Base-by-base conservation (phyloP, 2,113 vertebrate species). In the Petrocephalus zakoni region DNA sequence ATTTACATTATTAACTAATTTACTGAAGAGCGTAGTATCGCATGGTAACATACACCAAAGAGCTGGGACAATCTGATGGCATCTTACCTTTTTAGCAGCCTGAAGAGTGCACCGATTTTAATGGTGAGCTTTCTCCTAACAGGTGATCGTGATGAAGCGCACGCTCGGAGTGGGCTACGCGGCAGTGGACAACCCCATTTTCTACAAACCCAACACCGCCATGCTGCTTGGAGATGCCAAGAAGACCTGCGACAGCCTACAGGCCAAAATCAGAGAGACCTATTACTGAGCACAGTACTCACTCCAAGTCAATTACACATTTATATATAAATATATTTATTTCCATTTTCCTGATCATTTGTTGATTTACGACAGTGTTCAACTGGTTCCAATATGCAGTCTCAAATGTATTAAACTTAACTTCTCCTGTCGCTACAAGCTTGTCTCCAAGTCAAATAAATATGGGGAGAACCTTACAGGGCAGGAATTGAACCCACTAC, bases 81-180 rank as follows among this genome's bases (percentile, higher is more conserved):
- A 15, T 64, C 58, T 11, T 68, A 86, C 29, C 58, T 22, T 22
- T 78, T 75, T 2, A 75, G 34, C 37, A 49, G 9, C 9, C 11
- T 13, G 19, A 34, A 6, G 68, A 34, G 78, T 42, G 4, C 5
- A 42, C n/a, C 15, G 2, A 7, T 22, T 37, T 37, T 42, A 55
- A 58, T 6, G 29, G n/a, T 58, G 29, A n/a, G 56, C 25, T 53
- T 42, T 49, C 72, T 78, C 15, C 42, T 4, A 17, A n/a, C 88
- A 96, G 96, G 95, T 96, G 89, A 95, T 96, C 0, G 95, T 97
- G 91, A 97, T 96, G 95, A 97, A 96, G 92, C 93, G 96, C 8
- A 96, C 96, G 0, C 89, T 96, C 37, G 96, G 96, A 0, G 95
- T 96, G 51, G 96, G 96, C 42, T 96, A 96, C 2, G 96, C 96